Base-by-base conservation (phyloP, 2,888 invertebrate species). In the Tipula helvola region DNA sequence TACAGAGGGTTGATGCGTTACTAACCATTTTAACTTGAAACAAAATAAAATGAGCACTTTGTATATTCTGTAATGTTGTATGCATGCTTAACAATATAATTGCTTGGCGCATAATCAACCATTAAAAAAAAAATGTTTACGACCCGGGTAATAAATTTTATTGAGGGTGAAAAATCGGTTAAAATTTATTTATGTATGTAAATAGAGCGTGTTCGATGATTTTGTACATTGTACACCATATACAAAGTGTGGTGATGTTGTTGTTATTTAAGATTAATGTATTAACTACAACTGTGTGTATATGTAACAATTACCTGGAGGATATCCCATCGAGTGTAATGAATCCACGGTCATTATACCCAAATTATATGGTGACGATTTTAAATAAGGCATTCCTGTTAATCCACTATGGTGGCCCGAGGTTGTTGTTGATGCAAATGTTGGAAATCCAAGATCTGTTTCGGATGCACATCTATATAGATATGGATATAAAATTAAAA, bases 281-380 rank as follows among this genome's bases (percentile, higher is more conserved):
- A 36, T 84, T 84, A 39, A 84, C 39, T 36, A 85, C n/a, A n/a
- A n/a, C 28, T 28, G 28, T 28, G 28, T 28, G 28, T 85, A 16
- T 85, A 18, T 7, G 42, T 42, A 85, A 85, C 87, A 87, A 87
- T 88, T 90, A 93, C 93, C 92, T 91, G 93, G 92, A 88, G 89
- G 94, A 90, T 95, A 95, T 87, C 94, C 94, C 93, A 95, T 94
- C 87, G 94, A 93, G 90, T 95, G 95, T 89, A 95, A 91, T 83
- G 94, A 93, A 90, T 95, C 95, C 90, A 95, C 94, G 86, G 93
- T 93, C 87, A 93, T 93, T 89, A 94, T 93, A 90, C 86, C 86
- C 8, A 86, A 39, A 57, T 86, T 86, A 57, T 94, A 94, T 71
- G 93, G 93, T 71, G 93, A 92, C 83, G 94, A 92, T 89, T 94